Evolutionary conservation across 1,140 invertebrate genomes (phyloP).

Genomic region (Sinonovacula constricta): DNA sequence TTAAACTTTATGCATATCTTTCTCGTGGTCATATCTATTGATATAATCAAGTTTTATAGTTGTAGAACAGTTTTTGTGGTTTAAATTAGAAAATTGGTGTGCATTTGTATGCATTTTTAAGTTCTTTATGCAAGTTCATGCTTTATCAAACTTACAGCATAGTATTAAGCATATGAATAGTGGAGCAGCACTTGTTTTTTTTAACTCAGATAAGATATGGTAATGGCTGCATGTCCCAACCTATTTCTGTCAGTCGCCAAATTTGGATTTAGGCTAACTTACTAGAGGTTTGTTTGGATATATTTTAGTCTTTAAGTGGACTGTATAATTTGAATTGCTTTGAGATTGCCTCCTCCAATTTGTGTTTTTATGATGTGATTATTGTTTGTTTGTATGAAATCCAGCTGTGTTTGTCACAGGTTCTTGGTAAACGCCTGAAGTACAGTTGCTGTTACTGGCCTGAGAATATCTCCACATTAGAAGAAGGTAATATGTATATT

Average conservation of each 20-base stretch:
- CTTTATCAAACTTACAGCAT: no score
- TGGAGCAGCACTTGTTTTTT: no score
- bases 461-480: constrained; percentile 56
- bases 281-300: background rate
- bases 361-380: background rate
- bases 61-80: no score
- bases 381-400: background rate
- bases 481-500: constrained; percentile 60
- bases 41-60: no score
- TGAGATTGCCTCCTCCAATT: background rate
- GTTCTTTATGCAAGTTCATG: no score
- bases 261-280: background rate
- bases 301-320: background rate
- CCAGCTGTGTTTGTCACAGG: constrained; percentile 48
- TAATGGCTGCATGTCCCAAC: background rate
- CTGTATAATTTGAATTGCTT: background rate
- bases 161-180: no score
- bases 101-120: no score
- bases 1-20: no score
- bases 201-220: no score
- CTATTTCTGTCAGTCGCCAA: background rate
- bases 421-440: constrained; percentile 67
- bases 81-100: no score
- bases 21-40: no score
- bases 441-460: constrained; percentile 70